Percentiles rank a stretch among this genome's conserved stretches.
Conservation (phyloP, 1,140 invertebrate species). For the Caerostris extrusa region DNA sequence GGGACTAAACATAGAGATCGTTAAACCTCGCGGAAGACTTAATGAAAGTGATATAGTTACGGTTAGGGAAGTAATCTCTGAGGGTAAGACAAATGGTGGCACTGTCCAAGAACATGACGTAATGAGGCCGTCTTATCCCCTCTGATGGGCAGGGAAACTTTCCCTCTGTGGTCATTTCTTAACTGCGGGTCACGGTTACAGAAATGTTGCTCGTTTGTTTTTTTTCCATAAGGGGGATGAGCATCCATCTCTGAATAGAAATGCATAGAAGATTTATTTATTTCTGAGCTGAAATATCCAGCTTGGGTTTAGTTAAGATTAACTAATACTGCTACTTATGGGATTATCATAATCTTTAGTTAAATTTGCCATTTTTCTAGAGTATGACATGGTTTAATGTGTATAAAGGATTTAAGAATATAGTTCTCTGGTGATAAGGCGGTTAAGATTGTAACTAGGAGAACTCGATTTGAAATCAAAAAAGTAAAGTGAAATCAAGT, state of each 20-base stretch:
- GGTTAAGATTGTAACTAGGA: too few relatives aligned
- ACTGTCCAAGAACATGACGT: slow-evolving; percentile 43
- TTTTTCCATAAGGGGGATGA: background rate
- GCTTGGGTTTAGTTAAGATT: too few relatives aligned
- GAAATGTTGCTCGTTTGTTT: background rate
- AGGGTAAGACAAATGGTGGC: slow-evolving; percentile 37
- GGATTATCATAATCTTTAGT: too few relatives aligned
- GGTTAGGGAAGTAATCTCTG: slow-evolving; percentile 27
- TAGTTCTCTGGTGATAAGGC: too few relatives aligned
- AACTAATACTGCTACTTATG: too few relatives aligned
- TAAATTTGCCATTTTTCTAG: too few relatives aligned
- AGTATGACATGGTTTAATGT: too few relatives aligned
- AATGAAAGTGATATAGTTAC: slow-evolving; percentile 39
- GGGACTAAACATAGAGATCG: background rate
- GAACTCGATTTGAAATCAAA: too few relatives aligned
- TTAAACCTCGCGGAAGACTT: slow-evolving; percentile 25
- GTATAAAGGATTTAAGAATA: too few relatives aligned
- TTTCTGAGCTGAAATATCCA: too few relatives aligned
- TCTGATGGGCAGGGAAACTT: slow-evolving; percentile 23
- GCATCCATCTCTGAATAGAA: background rate
- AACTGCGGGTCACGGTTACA: background rate
- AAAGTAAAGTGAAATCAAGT: too few relatives aligned
- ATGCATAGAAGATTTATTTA: too few relatives aligned
- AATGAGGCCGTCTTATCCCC: slow-evolving; percentile 58
- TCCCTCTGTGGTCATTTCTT: slow-evolving; percentile 19